These are phyloP conservation scores for Philaenus spumarius DNA, from an alignment of 1,140 invertebrate genomes.

Conservation along the genomic window DNA sequence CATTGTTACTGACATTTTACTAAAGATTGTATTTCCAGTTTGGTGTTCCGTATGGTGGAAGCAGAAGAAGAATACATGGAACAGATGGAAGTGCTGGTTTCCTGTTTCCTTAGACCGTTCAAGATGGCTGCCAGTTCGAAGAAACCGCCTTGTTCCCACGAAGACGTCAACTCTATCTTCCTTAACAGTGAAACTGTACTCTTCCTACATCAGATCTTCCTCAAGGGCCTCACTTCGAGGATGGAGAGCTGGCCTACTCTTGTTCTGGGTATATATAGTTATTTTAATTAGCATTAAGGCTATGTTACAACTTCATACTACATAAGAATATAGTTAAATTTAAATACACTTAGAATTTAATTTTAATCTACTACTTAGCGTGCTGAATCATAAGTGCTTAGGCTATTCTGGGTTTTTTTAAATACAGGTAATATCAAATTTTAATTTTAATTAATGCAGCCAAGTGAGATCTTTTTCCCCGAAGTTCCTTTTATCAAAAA, in stretches of 20 bases:
- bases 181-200: slow-evolving; percentile 90
- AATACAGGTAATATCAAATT: no score
- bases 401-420: no score
- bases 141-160: slow-evolving; percentile 87
- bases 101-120: slow-evolving; percentile 86
- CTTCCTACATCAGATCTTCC: slow-evolving; percentile 92
- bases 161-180: slow-evolving; percentile 94
- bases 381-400: no score
- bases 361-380: no score
- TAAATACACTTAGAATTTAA: no score
- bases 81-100: slow-evolving; percentile 84
- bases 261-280: slow-evolving; percentile 62
- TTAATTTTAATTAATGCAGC: no score
- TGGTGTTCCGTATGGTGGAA: slow-evolving; percentile 91
- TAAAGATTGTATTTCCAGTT: slow-evolving; percentile 50
- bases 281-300: no score
- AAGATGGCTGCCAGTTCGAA: slow-evolving; percentile 93
- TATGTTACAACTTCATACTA: no score
- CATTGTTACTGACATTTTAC: no score
- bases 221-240: slow-evolving; percentile 85
- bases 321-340: no score
- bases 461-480: no score
- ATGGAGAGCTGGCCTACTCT: slow-evolving; percentile 92
- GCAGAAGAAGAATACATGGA: slow-evolving; percentile 87
- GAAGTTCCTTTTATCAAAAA: no score